A percentile compares a stretch with the other conserved stretches of the same genome.
phyloP scores from a whole-genome alignment of 2,888 invertebrate species.

The Drosophila buzzatii region DNA sequence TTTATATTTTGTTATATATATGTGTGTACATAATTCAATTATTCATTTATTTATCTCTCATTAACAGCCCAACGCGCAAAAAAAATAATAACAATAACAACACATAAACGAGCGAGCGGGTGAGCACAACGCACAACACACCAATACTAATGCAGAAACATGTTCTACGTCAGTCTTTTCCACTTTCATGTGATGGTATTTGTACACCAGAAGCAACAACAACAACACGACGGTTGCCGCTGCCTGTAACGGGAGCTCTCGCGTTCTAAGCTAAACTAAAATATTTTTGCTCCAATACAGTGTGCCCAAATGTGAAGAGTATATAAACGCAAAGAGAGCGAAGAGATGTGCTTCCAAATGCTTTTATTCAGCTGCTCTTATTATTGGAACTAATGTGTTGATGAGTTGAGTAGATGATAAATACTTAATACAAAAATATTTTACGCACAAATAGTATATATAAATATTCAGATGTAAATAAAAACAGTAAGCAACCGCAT shows the following conservation, averaged over 20 bases:
- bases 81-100: conserved; percentile 48
- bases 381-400: neutral
- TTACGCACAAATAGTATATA: neutral
- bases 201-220: conserved; percentile 53
- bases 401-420: neutral
- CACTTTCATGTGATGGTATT: conserved; percentile 60
- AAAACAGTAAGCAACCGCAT: neutral
- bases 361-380: neutral
- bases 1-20: conserved; percentile 40
- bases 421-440: neutral
- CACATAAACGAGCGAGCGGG: conserved; percentile 6
- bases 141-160: conserved; percentile 74
- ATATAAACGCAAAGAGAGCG: neutral
- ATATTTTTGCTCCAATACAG: conserved; percentile 40
- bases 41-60: conserved; percentile 79
- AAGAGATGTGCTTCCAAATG: neutral
- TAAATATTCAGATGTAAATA: conserved; percentile 1
- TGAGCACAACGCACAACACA: conserved; percentile 41
- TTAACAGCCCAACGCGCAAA: conserved; percentile 55
- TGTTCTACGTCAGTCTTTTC: conserved; percentile 68
- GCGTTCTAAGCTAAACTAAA: conserved; percentile 77
- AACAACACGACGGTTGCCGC: conserved; percentile 61
- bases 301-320: conserved; percentile 52
- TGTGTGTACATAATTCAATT: conserved; percentile 73
- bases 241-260: conserved; percentile 58